Base-by-base conservation (phyloP, 2,113 vertebrate species). In the Casuarius casuarius region DNA sequence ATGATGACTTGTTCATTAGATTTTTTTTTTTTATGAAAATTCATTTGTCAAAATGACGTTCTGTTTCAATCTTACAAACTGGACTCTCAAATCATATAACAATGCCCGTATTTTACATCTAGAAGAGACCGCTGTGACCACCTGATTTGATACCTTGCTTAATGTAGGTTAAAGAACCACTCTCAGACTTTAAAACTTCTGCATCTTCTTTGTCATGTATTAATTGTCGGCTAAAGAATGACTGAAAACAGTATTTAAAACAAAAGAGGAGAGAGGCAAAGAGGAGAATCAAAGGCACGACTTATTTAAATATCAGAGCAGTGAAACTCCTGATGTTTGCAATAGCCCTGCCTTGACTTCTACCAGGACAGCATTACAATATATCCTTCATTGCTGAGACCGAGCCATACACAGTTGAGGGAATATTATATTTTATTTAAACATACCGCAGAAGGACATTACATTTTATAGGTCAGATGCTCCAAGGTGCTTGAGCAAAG, bases 401-500 rank as follows among this genome's bases (percentile, higher is more conserved):
- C 5, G 4, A 84, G 42, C 21, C 54, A 71, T 31, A 83, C 28
- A 59, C 0, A 1, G 56, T 74, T 6, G 12, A 89, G 26, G 31
- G 56, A 19, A 29, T 42, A 90, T 46, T 54, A 77, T 81, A 78
- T 84, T 96, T 93, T 90, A 93, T 83, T 97, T 87, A 95, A 94
- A 77, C 51, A 87, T 13, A 68, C 17, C 63, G n/a, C 76, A 90
- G 54, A 86, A 94, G 42, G 51, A 90, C 83, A 94, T 72, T 18
- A 77, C 35, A 63, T 93, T 81, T 94, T 61, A 90, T 73, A 65
- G 76, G 61, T 86, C 65, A 90, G 51, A 67, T 77, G 76, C 59
- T 83, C 54, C 46, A 51, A 23, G 79, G 42, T 63, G 31, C 68
- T 49, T 77, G 68, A 78, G 61, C 38, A 72, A 90, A 77, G 28